Evolutionary conservation across 2,797 vertebrate genomes (phyloP).

Genomic region (Hoplostethus mediterraneus): DNA sequence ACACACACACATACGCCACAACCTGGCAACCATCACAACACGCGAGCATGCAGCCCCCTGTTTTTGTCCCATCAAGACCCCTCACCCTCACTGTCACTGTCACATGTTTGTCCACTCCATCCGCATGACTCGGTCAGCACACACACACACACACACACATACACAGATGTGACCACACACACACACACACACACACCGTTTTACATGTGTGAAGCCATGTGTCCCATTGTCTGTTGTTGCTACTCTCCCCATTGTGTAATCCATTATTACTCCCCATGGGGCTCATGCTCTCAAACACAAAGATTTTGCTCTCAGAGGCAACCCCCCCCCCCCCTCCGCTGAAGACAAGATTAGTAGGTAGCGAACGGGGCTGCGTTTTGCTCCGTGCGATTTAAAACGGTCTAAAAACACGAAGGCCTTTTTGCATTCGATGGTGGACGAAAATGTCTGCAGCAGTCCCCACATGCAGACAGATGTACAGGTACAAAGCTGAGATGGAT

Average conservation of each 20-base stretch:
- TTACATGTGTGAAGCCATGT: constrained; percentile 51
- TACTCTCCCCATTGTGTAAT: constrained; percentile 38
- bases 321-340: background rate
- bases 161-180: background rate
- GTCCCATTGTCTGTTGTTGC: constrained; percentile 55
- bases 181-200: constrained; percentile 10
- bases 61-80: constrained; percentile 15
- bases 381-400: constrained; percentile 34
- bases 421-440: background rate
- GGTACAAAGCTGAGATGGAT: background rate
- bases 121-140: constrained; percentile 35
- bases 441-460: background rate
- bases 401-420: constrained; percentile 27
- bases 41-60: background rate
- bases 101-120: constrained; percentile 55
- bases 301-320: constrained; percentile 49
- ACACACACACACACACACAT: constrained; percentile 26
- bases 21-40: background rate
- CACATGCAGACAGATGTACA: background rate
- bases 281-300: constrained; percentile 26
- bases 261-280: constrained; percentile 39
- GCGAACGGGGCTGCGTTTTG: constrained; percentile 5
- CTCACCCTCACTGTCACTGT: constrained; percentile 20
- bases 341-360: constrained; percentile 47
- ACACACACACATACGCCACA: constrained; percentile 18